Evolutionary conservation across 2,113 vertebrate species (phyloP), one percentile per base, ranked within the genome.

Genomic region (Rana temporaria): DNA sequence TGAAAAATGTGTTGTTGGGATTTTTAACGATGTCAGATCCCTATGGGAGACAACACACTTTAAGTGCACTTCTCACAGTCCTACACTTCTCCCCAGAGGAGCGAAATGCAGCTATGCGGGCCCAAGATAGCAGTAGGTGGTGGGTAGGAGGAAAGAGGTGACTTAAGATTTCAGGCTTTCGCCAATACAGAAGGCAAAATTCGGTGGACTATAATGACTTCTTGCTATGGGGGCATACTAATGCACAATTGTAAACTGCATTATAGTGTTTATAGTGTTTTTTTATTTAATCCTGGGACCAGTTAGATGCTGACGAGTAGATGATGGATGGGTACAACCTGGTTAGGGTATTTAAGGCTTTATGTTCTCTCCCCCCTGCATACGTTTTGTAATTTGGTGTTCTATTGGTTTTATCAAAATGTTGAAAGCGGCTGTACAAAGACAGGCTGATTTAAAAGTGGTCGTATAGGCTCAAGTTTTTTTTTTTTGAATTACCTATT

Each of bases 21-120:
- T 99, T 98, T 80, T 88, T 99, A 74, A 99, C 97, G 0, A 89
- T 99, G 87, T 92, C 94, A 0, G 97, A 98, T 57, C 26, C 87
- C 0, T 90, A 94, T 2, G 98, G 96, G 0, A 91, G 96, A 22
- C 96, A 94, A 89, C 98, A 99, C 90, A 99, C 98, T 0, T 96
- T 99, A 9, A 90, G 84, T 0, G 98, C 98, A 85, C 98, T 99
- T 76, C 84, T 97, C 42, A 96, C 96, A 59, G 95, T 99, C 81
- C 87, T 99, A 77, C 97, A 98, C 80, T 99, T 98, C 88, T 98
- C 96, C 85, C 97, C 97, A 0, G 95, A 97, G 79, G 98, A 99
- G 81, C 96, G 92, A 69, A 91, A 90, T 4, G 78, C 82, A 0
- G 89, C 99, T 0, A 42, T 92, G n/a, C 92, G 89, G 20, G 20